phyloP scores from a whole-genome alignment of 2,797 vertebrate genomes.

The Alectoris magna region DNA sequence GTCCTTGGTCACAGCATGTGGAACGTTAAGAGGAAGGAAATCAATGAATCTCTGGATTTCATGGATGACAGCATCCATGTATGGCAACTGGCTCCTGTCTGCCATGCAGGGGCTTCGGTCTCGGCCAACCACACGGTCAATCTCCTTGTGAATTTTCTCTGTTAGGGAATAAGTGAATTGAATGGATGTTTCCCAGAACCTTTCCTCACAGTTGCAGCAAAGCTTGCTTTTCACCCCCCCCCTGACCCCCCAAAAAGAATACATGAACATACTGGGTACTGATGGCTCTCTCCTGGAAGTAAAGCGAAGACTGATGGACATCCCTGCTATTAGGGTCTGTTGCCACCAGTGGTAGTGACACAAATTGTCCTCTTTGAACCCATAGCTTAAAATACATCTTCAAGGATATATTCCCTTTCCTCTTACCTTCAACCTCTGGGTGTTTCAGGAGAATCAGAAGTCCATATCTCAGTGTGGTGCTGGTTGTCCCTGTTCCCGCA shows the following conservation, averaged over 20 bases:
- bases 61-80: slow-evolving; percentile 76
- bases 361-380: background rate
- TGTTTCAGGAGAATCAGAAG: slow-evolving; percentile 80
- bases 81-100: slow-evolving; percentile 77
- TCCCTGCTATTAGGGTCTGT: background rate
- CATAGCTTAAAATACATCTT: background rate
- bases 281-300: background rate
- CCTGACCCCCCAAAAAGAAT: background rate
- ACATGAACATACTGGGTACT: background rate
- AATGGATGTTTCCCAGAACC: background rate
- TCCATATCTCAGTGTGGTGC: slow-evolving; percentile 73
- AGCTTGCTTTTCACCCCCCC: background rate
- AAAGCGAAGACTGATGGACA: background rate
- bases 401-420: background rate
- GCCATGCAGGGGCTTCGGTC: slow-evolving; percentile 60
- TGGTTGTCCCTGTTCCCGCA: slow-evolving; percentile 82
- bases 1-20: slow-evolving; percentile 63
- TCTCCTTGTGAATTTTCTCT: slow-evolving; percentile 80
- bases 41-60: slow-evolving; percentile 77
- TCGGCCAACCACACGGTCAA: slow-evolving; percentile 75
- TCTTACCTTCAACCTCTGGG: slow-evolving; percentile 78
- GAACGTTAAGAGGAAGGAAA: slow-evolving; percentile 69
- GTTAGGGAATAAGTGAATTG: background rate
- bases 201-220: background rate
- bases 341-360: background rate